Evolutionary conservation across 2,797 vertebrate species (phyloP), one percentile per base, ranked within the genome.

Genomic region (Thripadectes ignobilis): DNA sequence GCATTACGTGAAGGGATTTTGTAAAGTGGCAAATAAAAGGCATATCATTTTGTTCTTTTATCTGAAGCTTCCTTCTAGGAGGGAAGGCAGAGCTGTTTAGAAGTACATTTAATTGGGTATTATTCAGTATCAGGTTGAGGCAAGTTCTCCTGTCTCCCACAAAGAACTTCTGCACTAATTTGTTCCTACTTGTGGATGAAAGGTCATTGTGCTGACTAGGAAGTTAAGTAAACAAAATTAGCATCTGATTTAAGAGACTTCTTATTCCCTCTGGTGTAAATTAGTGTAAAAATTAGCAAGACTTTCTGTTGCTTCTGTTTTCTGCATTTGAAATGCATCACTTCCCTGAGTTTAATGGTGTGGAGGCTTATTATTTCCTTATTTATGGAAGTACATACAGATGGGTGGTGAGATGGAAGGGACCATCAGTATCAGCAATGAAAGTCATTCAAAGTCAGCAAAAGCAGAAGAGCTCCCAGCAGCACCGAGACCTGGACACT

Each of bases 171-270:
- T 32, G 84, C 84, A 65, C 83, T 94, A 95, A 97, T 96, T 96
- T 93, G 91, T 63, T 95, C 85, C 36, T 94, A 24, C 80, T 94
- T 0, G 6, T 68, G 94, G 91, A 95, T 92, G 94, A 95, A 94
- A 97, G 97, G 97, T 97, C 96, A 93, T 89, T 94, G 88, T 94
- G 95, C 95, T 95, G 94, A 96, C 94, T 94, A 95, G 88, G 69
- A 97, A 95, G 95, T 96, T 96, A 97, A 97, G 86, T 96, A 97
- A 97, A 97, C 95, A 97, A 95, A 97, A 97, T 97, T 96, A 97
- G 92, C 97, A 97, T 96, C 94, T 95, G 92, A 96, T 97, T 97
- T 96, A 95, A 83, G 78, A 95, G 54, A 85, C 46, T 91, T 87
- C 88, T 93, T 95, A 97, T 97, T 97, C 95, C 95, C 95, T 95